A percentile compares a stretch with the other conserved stretches of the same genome.
Conservation (phyloP, 2,888 invertebrate genomes). For the Molorchus minor region DNA sequence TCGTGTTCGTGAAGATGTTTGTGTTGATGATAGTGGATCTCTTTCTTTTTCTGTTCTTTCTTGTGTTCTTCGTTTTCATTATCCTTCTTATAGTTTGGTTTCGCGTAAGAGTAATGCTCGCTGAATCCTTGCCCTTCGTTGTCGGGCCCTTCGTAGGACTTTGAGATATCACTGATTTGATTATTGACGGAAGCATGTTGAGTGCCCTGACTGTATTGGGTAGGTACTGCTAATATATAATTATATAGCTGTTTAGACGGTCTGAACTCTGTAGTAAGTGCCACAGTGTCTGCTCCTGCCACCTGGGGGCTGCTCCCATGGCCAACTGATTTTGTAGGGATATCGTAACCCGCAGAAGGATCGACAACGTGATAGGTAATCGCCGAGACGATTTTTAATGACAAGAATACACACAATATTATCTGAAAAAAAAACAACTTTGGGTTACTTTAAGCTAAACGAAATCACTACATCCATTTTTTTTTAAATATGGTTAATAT, state of each 20-base stretch:
- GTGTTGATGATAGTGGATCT: conserved; percentile 55
- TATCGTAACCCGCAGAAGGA: neutral
- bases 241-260: conserved; percentile 31
- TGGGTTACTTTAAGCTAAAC: too few species aligned
- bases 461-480: neutral
- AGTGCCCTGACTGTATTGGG: neutral
- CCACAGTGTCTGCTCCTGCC: too few species aligned
- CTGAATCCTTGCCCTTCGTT: conserved; percentile 8
- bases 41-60: conserved; percentile 28
- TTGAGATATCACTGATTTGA: neutral
- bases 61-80: neutral
- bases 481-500: neutral
- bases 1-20: conserved; percentile 54
- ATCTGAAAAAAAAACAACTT: conserved; percentile 21
- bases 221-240: neutral
- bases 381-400: neutral
- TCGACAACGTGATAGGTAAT: conserved; percentile 5
- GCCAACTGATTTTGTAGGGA: too few species aligned
- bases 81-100: neutral
- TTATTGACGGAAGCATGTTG: conserved; percentile 10
- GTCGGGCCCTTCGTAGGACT: neutral
- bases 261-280: conserved; percentile 23
- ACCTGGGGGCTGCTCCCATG: too few species aligned
- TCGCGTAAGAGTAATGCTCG: neutral
- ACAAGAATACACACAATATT: neutral